A percentile compares a stretch with the other conserved stretches of the same genome.
Conservation (phyloP, 2,797 vertebrate genomes). For the Trachurus trachurus region DNA sequence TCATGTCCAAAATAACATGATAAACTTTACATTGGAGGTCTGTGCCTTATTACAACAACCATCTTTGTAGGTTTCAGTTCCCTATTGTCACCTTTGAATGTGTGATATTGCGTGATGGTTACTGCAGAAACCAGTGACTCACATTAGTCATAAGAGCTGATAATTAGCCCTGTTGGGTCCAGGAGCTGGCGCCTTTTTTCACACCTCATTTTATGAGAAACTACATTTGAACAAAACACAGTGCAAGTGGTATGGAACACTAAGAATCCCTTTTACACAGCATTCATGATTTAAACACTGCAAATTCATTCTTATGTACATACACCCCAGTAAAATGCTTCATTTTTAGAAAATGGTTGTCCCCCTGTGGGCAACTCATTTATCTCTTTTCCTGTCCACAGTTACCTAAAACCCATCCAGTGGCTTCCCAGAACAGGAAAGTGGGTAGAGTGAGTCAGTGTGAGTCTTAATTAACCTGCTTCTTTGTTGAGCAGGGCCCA, state of each 20-base stretch:
- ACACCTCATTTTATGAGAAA: conserved; percentile 77
- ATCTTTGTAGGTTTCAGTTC: conserved; percentile 27
- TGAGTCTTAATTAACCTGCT: conserved; percentile 79
- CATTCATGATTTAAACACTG: conserved; percentile 61
- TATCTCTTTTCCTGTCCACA: conserved; percentile 56
- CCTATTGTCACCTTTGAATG: conserved; percentile 72
- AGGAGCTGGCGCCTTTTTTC: conserved; percentile 78
- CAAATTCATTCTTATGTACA: conserved; percentile 65
- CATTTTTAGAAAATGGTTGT: conserved; percentile 69
- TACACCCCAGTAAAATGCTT: conserved; percentile 65
- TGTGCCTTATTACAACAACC: conserved; percentile 14
- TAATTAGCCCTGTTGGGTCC: conserved; percentile 85
- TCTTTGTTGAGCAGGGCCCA: conserved; percentile 78
- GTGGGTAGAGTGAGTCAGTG: conserved; percentile 63
- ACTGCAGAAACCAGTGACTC: conserved; percentile 78
- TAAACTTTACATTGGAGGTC: conserved; percentile 1
- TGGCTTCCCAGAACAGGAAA: conserved; percentile 49
- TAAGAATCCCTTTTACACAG: conserved; percentile 46
- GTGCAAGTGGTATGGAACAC: conserved; percentile 25
- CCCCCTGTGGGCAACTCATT: conserved; percentile 41
- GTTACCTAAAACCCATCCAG: conserved; percentile 56
- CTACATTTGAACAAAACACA: conserved; percentile 53
- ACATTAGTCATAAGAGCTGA: conserved; percentile 72
- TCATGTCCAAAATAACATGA: background rate
- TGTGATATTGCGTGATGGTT: conserved; percentile 82